A percentile compares a stretch with the other conserved stretches of the same genome.
Conservation (phyloP, 2,888 invertebrate genomes). For the Caenorhabditis uteleia region DNA sequence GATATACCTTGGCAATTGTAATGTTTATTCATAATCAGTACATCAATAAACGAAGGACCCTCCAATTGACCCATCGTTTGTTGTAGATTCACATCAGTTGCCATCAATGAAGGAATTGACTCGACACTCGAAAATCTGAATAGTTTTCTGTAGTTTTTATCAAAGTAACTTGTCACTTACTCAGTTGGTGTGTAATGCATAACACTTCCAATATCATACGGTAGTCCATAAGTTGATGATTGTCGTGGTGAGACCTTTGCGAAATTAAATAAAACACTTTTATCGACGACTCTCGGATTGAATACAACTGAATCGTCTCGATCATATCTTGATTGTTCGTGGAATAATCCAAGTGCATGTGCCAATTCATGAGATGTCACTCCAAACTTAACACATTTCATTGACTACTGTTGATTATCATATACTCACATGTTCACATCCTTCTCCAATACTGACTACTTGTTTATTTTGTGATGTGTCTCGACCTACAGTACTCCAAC, state of each 20-base stretch:
- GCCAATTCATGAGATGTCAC: conserved; percentile 57
- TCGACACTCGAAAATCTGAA: conserved; percentile 42
- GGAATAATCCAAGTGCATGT: conserved; percentile 55
- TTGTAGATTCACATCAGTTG: conserved; percentile 49
- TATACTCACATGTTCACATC: conserved; percentile 52
- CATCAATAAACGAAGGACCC: conserved; percentile 52
- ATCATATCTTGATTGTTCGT: conserved; percentile 54
- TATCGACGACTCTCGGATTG: conserved; percentile 43
- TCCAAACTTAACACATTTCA: conserved; percentile 44
- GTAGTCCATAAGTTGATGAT: conserved; percentile 46
- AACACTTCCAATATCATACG: conserved; percentile 54
- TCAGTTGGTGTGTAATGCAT: conserved; percentile 58
- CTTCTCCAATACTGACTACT: conserved; percentile 50
- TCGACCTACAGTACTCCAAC: conserved; percentile 56
- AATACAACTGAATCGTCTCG: conserved; percentile 43
- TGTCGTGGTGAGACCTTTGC: conserved; percentile 48
- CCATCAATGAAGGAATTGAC: conserved; percentile 40
- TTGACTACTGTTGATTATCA: neutral
- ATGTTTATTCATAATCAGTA: conserved; percentile 46
- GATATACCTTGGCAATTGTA: conserved; percentile 43
- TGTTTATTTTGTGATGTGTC: conserved; percentile 46
- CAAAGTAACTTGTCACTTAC: conserved; percentile 9
- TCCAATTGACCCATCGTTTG: conserved; percentile 55
- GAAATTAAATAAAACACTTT: conserved; percentile 47
- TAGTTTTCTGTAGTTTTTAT: neutral